Conservation (phyloP, 2,113 vertebrate genomes). For the Oceanites oceanicus region DNA sequence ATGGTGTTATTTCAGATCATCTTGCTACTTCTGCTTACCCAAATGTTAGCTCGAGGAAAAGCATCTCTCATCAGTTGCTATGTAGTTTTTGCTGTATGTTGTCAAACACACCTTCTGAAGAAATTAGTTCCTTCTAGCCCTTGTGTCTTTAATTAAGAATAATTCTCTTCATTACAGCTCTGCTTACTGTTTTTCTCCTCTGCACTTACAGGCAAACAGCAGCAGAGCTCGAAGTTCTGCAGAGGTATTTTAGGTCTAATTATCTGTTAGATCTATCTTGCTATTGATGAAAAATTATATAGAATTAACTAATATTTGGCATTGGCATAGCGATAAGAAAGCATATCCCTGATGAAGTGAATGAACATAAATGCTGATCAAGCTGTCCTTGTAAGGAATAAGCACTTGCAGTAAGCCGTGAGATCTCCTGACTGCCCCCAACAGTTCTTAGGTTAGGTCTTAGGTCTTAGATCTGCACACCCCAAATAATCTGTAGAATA, state of each 20-base stretch:
- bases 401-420: neutral
- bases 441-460: neutral
- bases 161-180: neutral
- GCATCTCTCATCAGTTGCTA: neutral
- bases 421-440: neutral
- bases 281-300: neutral
- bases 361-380: neutral
- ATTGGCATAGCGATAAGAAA: neutral
- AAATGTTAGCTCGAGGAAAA: constrained; percentile 1
- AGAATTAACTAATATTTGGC: neutral
- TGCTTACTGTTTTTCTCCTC: neutral
- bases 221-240: neutral
- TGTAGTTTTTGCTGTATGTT: constrained; percentile 2
- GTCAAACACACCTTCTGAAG: constrained; percentile 9
- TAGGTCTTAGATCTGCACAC: too few relatives aligned
- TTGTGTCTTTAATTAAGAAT: neutral
- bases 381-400: neutral
- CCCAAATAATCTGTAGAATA: neutral
- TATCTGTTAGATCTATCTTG: neutral
- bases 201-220: neutral
- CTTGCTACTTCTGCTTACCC: constrained; percentile 21
- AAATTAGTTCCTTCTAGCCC: neutral
- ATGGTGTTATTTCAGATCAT: constrained; percentile 31
- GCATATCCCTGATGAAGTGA: neutral
- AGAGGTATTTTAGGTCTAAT: neutral